These are phyloP conservation scores for Bergia sp. DNA, from an alignment of 92 coral and sea anemone genomes.

Conservation along the genomic window DNA sequence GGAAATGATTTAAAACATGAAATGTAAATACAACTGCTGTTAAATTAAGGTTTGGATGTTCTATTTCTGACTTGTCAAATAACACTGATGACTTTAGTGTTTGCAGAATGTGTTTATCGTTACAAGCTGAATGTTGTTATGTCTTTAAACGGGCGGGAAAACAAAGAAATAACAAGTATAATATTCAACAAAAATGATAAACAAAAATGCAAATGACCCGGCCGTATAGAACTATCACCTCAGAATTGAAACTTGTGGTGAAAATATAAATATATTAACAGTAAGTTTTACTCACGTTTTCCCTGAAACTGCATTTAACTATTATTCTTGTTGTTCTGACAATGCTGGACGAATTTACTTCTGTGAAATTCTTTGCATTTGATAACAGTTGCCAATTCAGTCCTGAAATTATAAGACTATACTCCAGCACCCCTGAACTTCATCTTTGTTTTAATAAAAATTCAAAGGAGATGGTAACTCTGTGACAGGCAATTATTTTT, in stretches of 20 bases:
- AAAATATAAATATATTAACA: too few species aligned
- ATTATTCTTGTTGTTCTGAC: too few species aligned
- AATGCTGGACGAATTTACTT: background rate
- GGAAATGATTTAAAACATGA: too few species aligned
- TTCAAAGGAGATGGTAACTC: too few species aligned
- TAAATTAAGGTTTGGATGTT: too few species aligned
- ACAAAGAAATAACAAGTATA: background rate
- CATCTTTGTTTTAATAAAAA: too few species aligned
- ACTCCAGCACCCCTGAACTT: too few species aligned
- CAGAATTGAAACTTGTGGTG: background rate
- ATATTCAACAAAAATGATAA: too few species aligned
- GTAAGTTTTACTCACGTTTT: background rate
- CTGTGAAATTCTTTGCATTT: background rate
- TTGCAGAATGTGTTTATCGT: background rate
- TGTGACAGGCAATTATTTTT: background rate
- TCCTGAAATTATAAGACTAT: too few species aligned
- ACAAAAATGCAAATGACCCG: background rate
- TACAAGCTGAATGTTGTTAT: background rate
- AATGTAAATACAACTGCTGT: too few species aligned
- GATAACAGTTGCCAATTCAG: too few species aligned
- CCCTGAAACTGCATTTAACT: background rate
- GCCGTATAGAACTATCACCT: background rate
- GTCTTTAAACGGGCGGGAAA: background rate
- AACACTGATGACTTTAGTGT: background rate
- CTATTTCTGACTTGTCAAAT: too few species aligned